Conservation (phyloP, 2,113 vertebrate genomes). For the Pseudopipra pipra region DNA sequence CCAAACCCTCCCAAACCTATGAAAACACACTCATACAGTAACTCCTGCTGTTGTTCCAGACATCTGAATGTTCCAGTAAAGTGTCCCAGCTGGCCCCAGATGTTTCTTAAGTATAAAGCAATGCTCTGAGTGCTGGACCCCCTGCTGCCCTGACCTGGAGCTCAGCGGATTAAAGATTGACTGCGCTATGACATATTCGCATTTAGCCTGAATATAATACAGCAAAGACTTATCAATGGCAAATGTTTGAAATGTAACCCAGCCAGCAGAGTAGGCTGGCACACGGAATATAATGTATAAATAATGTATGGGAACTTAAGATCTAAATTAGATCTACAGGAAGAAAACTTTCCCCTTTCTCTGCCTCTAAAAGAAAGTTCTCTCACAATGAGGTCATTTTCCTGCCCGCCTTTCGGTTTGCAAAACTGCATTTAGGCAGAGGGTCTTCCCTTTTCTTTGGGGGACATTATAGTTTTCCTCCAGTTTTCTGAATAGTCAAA, state of each 20-base stretch:
- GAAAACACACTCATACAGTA: conserved; percentile 44
- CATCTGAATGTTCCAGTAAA: conserved; percentile 59
- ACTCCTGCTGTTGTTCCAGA: conserved; percentile 60
- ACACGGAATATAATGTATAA: conserved; percentile 54
- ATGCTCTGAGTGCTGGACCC: conserved; percentile 40
- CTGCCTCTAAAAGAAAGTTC: conserved; percentile 42
- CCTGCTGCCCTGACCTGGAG: conserved; percentile 45
- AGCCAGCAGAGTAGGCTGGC: conserved; percentile 4
- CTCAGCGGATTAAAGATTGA: conserved; percentile 56
- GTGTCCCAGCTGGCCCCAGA: conserved; percentile 63
- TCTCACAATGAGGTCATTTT: conserved; percentile 24
- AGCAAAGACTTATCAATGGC: conserved; percentile 54
- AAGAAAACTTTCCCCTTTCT: conserved; percentile 48
- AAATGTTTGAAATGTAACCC: conserved; percentile 64
- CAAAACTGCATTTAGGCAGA: conserved; percentile 36
- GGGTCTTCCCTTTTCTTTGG: background rate
- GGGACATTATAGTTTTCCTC: background rate
- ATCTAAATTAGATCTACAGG: conserved; percentile 52
- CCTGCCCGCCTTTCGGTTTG: background rate
- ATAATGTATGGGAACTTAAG: conserved; percentile 42
- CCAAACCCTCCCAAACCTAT: conserved; percentile 59
- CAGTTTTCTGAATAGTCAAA: background rate
- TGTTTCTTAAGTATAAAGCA: conserved; percentile 58
- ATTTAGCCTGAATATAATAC: conserved; percentile 54
- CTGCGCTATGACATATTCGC: conserved; percentile 51